A percentile compares a stretch with the other conserved stretches of the same genome.
Conservation (phyloP, 2,113 vertebrate genomes). For the Gulo gulo region DNA sequence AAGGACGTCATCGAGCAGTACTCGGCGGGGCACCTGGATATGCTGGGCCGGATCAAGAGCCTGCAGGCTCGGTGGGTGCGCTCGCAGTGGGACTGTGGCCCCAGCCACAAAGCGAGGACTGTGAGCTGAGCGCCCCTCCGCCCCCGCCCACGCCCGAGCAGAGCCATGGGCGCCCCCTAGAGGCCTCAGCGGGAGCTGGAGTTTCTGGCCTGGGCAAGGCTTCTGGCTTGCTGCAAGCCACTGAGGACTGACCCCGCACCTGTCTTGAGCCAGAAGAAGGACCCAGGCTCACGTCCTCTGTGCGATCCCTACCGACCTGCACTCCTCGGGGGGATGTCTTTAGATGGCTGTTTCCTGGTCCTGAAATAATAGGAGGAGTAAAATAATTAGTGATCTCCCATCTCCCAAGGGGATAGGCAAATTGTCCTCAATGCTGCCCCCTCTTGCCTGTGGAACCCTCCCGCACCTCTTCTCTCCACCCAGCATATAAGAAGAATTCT, state of each 20-base stretch:
- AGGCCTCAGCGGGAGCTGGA: neutral
- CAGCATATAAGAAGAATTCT: neutral
- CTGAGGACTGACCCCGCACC: neutral
- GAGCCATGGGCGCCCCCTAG: neutral
- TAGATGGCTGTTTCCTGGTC: neutral
- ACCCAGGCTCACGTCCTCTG: neutral
- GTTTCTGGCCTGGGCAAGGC: neutral
- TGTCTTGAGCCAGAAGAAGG: neutral
- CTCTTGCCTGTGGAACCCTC: neutral
- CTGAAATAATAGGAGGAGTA: neutral
- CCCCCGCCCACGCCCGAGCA: accelerated
- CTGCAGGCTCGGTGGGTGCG: constrained; percentile 89
- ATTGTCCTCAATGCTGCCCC: neutral
- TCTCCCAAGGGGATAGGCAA: neutral
- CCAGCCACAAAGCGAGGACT: accelerated
- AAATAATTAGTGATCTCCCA: neutral
- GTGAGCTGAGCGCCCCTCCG: neutral
- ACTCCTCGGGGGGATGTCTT: neutral
- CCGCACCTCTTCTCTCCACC: neutral
- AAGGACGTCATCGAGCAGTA: constrained; percentile 99
- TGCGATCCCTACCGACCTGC: neutral
- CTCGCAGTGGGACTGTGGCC: accelerated
- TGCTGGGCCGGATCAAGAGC: constrained; percentile 99
- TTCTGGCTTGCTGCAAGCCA: accelerated
- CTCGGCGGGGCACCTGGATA: constrained; percentile 97